These are phyloP conservation scores for Enteromius viviparus DNA, from an alignment of 2,797 vertebrate genomes.

Conservation along the genomic window DNA sequence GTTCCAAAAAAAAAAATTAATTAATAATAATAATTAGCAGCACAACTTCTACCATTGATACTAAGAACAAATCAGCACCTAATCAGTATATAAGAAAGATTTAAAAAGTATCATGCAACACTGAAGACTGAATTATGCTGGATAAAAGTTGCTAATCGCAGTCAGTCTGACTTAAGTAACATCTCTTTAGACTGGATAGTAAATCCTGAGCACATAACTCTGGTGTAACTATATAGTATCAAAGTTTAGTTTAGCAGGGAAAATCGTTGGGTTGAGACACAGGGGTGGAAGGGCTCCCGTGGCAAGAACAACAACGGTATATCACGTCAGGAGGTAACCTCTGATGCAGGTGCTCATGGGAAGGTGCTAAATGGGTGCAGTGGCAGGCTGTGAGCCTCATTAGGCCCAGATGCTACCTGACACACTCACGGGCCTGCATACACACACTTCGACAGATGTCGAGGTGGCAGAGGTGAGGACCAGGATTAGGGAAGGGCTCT, in stretches of 20 bases:
- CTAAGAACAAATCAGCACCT: not conserved
- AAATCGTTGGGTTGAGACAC: conserved; percentile 18
- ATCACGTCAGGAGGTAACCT: conserved; percentile 65
- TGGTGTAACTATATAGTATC: not conserved
- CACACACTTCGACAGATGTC: conserved; percentile 62
- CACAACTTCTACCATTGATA: not conserved
- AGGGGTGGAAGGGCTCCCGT: conserved; percentile 57
- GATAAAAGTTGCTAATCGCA: no score
- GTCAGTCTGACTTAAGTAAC: not conserved
- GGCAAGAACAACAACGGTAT: conserved; percentile 66
- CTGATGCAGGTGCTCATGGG: conserved; percentile 70
- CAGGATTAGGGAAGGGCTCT: conserved; percentile 55
- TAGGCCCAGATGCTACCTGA: conserved; percentile 73
- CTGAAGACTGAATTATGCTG: not conserved
- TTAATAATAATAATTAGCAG: not conserved
- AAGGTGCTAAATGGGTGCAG: conserved; percentile 71
- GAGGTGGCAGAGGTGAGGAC: conserved; percentile 60
- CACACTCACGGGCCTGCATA: conserved; percentile 42
- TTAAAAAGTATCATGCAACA: not conserved
- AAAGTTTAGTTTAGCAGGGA: conserved; percentile 18
- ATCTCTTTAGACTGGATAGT: not conserved
- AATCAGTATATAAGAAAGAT: not conserved
- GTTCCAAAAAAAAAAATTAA: not conserved
- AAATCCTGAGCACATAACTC: not conserved
- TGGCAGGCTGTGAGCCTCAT: conserved; percentile 72